phyloP scores from a whole-genome alignment of 1,140 invertebrate species.

The Cyclargus thomasi region DNA sequence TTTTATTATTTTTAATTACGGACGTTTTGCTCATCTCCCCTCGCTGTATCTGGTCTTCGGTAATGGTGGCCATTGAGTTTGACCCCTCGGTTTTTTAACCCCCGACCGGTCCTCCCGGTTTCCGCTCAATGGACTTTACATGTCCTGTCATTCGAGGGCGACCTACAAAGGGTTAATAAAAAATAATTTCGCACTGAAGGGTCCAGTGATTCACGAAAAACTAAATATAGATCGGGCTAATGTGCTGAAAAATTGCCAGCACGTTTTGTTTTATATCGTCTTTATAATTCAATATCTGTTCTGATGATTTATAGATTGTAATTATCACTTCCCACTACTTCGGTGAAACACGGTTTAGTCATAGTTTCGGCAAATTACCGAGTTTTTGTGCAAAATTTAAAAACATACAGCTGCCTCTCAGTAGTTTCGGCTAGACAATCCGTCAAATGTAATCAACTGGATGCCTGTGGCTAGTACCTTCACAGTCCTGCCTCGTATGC shows the following conservation, averaged over 20 bases:
- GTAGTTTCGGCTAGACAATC: conserved; percentile 6
- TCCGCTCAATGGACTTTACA: conserved; percentile 53
- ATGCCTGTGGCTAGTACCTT: conserved; percentile 53
- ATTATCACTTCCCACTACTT: not conserved
- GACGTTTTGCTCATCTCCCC: conserved; percentile 1
- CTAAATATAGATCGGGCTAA: conserved; percentile 22
- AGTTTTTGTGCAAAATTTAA: not conserved
- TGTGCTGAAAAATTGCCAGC: conserved; percentile 9
- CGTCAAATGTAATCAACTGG: conserved; percentile 20
- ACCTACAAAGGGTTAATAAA: conserved; percentile 42
- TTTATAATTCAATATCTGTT: not conserved
- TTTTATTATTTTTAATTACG: not conserved
- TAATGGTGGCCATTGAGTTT: conserved; percentile 18
- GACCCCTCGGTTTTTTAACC: conserved; percentile 31
- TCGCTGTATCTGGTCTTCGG: not conserved
- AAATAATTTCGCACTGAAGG: conserved; percentile 30
- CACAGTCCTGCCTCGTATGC: conserved; percentile 48
- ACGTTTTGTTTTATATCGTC: not conserved
- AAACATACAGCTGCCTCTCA: not conserved
- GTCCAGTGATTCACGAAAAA: conserved; percentile 17
- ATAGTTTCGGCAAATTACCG: not conserved
- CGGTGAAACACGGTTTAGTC: not conserved
- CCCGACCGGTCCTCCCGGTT: conserved; percentile 41
- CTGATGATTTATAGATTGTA: not conserved
- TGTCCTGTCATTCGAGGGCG: conserved; percentile 46